Conservation (phyloP, 92 coral and sea anemone genomes). For the Phenganax stokvisi region DNA sequence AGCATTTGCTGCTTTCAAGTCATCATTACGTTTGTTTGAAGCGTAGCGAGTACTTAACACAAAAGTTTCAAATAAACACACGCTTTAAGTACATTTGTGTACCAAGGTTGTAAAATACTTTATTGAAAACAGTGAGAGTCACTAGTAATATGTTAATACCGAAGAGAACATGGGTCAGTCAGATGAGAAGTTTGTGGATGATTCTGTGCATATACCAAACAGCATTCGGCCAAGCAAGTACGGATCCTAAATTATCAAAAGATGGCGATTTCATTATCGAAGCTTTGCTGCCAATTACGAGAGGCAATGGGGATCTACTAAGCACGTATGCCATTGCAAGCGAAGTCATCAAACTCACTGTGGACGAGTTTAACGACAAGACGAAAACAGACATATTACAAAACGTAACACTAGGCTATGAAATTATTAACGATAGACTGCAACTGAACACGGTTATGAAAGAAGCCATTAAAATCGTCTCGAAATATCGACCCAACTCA, state of each 20-base stretch:
- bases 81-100: no score
- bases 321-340: constrained; percentile 57
- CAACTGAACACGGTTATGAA: constrained; percentile 75
- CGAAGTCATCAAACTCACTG: constrained; percentile 66
- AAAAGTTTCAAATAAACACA: no score
- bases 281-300: constrained; percentile 76
- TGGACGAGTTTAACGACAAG: constrained; percentile 66
- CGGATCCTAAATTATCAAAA: constrained; percentile 32
- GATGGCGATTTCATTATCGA: constrained; percentile 65
- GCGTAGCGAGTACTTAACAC: no score
- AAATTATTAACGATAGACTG: constrained; percentile 68
- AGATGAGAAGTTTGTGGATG: no score
- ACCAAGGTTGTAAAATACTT: no score
- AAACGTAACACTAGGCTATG: constrained; percentile 66
- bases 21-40: no score
- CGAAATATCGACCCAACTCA: constrained; percentile 79
- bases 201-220: neutral
- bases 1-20: no score
- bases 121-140: no score
- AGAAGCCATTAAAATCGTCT: constrained; percentile 73
- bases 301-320: constrained; percentile 54
- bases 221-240: constrained; percentile 10
- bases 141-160: no score
- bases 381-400: constrained; percentile 43
- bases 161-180: no score